Percentiles rank a stretch among this genome's conserved stretches.
Conservation (phyloP, 1,140 invertebrate genomes). For the Mamestra configurata region DNA sequence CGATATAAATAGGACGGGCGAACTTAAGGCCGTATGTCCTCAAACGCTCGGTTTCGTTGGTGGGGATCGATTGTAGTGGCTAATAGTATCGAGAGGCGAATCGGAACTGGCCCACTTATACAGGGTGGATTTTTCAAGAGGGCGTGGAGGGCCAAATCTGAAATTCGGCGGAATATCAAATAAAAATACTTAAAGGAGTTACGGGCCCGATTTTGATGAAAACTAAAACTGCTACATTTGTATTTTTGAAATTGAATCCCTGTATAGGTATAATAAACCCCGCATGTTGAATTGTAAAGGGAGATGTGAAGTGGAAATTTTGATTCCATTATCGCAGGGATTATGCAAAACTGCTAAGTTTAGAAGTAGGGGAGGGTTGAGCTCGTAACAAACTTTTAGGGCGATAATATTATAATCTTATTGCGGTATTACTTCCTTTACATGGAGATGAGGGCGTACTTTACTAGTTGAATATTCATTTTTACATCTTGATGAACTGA, state of each 20-base stretch:
- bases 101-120: slow-evolving; percentile 1
- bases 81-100: slow-evolving; percentile 27
- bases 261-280: too few relatives aligned
- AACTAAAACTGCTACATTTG: too few relatives aligned
- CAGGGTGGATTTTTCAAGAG: too few relatives aligned
- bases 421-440: slow-evolving; percentile 25
- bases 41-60: slow-evolving; percentile 76
- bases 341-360: slow-evolving; percentile 35
- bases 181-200: too few relatives aligned
- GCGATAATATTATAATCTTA: slow-evolving; percentile 23
- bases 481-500: neutral
- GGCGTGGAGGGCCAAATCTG: too few relatives aligned
- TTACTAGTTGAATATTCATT: neutral
- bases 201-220: too few relatives aligned
- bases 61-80: slow-evolving; percentile 55
- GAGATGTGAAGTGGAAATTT: slow-evolving; percentile 33
- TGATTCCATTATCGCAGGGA: slow-evolving; percentile 15
- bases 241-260: too few relatives aligned
- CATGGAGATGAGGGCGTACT: slow-evolving; percentile 1
- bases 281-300: slow-evolving; percentile 1
- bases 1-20: slow-evolving; percentile 83
- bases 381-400: slow-evolving; percentile 3
- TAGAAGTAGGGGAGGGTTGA: neutral
- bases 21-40: slow-evolving; percentile 76
- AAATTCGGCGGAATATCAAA: too few relatives aligned